Evolutionary conservation across 2,888 invertebrate species (phyloP), one percentile per base, ranked within the genome.

Genomic region (Cryptophagus acutangulus): DNA sequence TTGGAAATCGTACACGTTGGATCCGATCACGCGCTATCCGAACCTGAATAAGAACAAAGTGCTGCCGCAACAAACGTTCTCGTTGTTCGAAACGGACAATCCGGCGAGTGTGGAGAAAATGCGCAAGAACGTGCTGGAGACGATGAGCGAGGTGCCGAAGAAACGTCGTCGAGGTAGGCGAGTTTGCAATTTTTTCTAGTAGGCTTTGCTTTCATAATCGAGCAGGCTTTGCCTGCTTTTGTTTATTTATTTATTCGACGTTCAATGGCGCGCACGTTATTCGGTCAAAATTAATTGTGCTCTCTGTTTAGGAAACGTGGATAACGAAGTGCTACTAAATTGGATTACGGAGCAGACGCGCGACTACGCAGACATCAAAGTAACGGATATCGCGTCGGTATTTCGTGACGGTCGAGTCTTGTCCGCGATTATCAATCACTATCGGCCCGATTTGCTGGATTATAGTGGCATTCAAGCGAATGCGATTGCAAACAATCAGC

Each of bases 401-500:
- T 82, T 90, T 70, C 77, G 76, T 63, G 76, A 75, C 62, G 78
- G 83, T 45, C 59, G 83, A 61, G 74, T 81, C 15, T 70, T 87
- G 49, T 83, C 82, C 69, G 83, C 84, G 43, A 79, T 91, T 53
- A 77, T 92, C 50, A 79, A 81, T 59, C 83, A 88, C 48, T 95
- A 94, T 74, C 78, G 94, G 43, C 95, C 95, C 2, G 91, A 94
- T 72, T 75, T 95, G 57, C 74, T 94, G 52, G 87, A 92, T 53
- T 81, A 82, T 60, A 75, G 76, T 56, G 71, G 77, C 36, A 71
- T 87, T 33, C 75, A 78, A 56, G 74, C 79, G 39, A 76, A 78
- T 52, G 81, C 81, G 46, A 69, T 79, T 2, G 74, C 75, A 18
- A 82, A 87, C 60, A 87, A 89, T 63, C 83, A 88, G 56, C 66